A percentile compares a stretch with the other conserved stretches of the same genome.
These are phyloP conservation scores for Trididemnum clinides DNA, from an alignment of 23 tunicate genomes.

Conservation along the genomic window DNA sequence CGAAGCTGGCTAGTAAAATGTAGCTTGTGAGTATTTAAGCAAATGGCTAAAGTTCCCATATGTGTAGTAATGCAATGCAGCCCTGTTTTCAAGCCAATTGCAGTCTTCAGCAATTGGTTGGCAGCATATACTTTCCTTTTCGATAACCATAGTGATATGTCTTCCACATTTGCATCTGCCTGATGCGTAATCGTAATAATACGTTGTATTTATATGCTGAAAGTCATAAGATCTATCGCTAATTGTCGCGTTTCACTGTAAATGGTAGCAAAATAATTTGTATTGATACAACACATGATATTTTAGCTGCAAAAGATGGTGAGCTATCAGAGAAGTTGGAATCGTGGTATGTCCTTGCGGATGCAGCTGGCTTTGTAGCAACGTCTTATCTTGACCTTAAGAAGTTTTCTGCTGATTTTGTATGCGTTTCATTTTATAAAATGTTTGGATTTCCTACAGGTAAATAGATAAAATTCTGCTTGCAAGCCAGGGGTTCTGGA, in stretches of 20 bases:
- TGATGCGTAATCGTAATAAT: neutral
- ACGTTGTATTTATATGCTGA: no score
- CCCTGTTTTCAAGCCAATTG: no score
- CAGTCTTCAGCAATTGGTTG: no score
- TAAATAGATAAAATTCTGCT: no score
- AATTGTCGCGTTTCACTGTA: no score
- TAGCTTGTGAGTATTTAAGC: no score
- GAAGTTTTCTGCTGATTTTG: conserved; percentile 62
- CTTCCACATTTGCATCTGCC: neutral
- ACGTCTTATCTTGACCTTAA: conserved; percentile 50
- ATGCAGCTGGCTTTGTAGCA: conserved; percentile 62
- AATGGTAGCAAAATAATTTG: neutral
- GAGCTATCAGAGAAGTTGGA: neutral
- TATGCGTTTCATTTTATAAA: conserved; percentile 84
- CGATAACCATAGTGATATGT: no score
- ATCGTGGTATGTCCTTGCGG: conserved; percentile 56
- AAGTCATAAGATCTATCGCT: no score
- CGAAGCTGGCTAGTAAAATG: no score
- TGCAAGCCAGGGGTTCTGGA: no score
- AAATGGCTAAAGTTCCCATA: no score
- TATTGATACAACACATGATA: neutral
- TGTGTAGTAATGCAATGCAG: neutral
- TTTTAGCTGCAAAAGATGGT: neutral
- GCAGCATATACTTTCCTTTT: no score
- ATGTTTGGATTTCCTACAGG: conserved; percentile 96